Conservation (phyloP, 2,888 invertebrate species). For the Orchestes rusci region DNA sequence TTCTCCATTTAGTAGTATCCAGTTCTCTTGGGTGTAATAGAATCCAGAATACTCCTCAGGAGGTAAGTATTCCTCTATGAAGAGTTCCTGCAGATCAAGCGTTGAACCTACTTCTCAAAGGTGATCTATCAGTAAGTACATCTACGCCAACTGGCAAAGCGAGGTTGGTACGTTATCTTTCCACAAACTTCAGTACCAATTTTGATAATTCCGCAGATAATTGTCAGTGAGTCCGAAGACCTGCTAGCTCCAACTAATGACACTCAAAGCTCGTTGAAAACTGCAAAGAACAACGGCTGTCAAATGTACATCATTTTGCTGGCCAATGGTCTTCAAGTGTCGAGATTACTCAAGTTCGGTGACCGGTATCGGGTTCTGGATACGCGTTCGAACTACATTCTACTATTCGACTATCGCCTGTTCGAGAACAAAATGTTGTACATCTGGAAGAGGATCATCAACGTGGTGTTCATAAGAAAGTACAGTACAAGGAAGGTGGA, state of each 20-base stretch:
- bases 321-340: constrained; percentile 62
- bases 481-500: constrained; percentile 39
- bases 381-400: constrained; percentile 62
- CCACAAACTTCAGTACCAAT: too few species aligned
- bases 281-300: constrained; percentile 59
- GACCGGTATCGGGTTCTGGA: constrained; percentile 66
- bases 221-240: constrained; percentile 57
- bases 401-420: constrained; percentile 62
- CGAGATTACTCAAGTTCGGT: constrained; percentile 60
- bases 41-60: too few species aligned
- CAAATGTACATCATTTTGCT: constrained; percentile 64
- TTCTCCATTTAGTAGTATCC: too few species aligned
- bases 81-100: too few species aligned
- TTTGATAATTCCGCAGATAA: too few species aligned
- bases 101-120: too few species aligned
- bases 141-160: too few species aligned
- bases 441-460: constrained; percentile 70
- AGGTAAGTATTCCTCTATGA: too few species aligned
- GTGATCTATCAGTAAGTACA: too few species aligned
- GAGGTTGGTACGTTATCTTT: too few species aligned
- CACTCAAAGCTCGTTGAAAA: constrained; percentile 51
- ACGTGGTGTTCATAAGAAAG: constrained; percentile 62
- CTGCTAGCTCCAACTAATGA: constrained; percentile 45
- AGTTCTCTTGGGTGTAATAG: too few species aligned
- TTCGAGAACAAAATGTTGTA: constrained; percentile 59